phyloP scores from a whole-genome alignment of 2,888 invertebrate genomes.

The Rhagonycha fulva region DNA sequence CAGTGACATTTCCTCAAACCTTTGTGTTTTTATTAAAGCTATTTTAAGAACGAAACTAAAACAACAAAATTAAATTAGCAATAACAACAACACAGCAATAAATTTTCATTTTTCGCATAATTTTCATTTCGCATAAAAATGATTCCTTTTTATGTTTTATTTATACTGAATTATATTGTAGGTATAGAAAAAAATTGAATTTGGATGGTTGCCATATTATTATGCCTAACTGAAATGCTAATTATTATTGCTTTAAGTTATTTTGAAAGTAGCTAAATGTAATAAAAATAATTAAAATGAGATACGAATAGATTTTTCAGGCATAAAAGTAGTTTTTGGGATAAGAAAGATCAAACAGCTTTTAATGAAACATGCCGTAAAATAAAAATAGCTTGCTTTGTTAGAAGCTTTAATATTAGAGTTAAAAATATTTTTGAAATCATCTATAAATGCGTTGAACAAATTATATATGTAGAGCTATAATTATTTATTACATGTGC shows the following conservation, averaged over 20 bases:
- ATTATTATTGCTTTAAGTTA: not conserved
- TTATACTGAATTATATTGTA: too few relatives aligned
- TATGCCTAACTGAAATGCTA: not conserved
- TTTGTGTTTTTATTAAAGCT: too few relatives aligned
- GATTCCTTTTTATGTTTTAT: not conserved
- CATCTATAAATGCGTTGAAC: not conserved
- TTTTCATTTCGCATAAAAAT: not conserved
- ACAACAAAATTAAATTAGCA: not conserved
- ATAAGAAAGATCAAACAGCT: not conserved
- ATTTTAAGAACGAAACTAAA: too few relatives aligned
- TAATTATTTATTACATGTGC: too few relatives aligned
- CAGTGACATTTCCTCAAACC: too few relatives aligned
- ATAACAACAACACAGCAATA: not conserved
- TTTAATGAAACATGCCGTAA: not conserved
- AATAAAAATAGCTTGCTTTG: not conserved
- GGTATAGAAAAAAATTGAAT: not conserved
- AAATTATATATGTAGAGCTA: not conserved
- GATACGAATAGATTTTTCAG: not conserved
- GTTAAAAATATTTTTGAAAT: not conserved
- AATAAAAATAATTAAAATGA: too few relatives aligned
- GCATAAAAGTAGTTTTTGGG: not conserved
- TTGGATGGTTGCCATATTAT: not conserved
- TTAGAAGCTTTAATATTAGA: not conserved
- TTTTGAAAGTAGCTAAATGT: not conserved
- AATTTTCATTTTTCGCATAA: not conserved